A percentile compares a stretch with the other conserved stretches of the same genome.
Conservation (phyloP, 2,113 vertebrate species). For the Opisthocomus hoazin region DNA sequence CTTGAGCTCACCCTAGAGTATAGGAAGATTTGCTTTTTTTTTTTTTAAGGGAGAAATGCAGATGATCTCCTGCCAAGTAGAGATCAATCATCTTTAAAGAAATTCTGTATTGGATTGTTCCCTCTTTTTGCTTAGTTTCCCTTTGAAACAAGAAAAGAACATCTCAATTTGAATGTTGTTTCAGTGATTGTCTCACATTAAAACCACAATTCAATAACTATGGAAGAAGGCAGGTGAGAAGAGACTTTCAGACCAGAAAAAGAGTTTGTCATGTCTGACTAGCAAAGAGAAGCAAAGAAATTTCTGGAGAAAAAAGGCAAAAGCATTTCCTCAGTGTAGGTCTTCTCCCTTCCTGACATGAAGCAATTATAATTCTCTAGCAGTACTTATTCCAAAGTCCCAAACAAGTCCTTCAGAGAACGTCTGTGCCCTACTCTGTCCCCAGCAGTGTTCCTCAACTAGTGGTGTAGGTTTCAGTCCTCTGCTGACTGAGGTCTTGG, state of each 20-base stretch:
- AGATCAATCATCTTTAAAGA: conserved; percentile 33
- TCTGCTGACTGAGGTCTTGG: neutral
- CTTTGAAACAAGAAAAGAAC: conserved; percentile 18
- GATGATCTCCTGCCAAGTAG: neutral
- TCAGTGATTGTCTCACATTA: neutral
- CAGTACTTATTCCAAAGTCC: neutral
- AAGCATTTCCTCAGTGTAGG: neutral
- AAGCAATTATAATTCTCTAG: neutral
- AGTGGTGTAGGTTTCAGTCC: neutral
- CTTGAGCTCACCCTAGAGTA: neutral
- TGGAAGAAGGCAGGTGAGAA: neutral
- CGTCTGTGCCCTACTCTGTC: neutral
- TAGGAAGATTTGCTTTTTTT: neutral
- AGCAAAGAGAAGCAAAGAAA: neutral
- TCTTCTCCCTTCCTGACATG: neutral
- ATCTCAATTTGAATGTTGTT: neutral
- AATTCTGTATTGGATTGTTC: conserved; percentile 33
- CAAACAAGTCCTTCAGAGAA: neutral
- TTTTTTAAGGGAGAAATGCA: neutral
- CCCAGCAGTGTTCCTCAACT: neutral
- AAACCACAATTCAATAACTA: neutral
- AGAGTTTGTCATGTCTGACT: neutral
- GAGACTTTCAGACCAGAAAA: neutral
- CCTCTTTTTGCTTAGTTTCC: neutral
- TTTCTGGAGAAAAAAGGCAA: neutral